phyloP scores from a whole-genome alignment of 2,797 vertebrate species.

The Glossophaga mutica region DNA sequence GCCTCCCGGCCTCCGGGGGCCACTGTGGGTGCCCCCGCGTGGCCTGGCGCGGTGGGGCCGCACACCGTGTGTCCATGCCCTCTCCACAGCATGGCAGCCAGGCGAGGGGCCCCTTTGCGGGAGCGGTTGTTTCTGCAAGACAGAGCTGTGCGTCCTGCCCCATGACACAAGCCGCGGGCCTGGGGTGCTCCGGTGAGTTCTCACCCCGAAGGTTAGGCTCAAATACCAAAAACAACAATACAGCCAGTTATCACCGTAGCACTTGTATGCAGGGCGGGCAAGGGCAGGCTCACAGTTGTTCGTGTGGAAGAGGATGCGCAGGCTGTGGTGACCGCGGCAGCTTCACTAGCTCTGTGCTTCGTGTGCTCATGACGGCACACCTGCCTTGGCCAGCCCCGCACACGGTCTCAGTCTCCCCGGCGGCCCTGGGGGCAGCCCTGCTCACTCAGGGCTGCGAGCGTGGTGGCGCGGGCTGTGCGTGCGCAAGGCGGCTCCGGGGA shows the following conservation, averaged over 20 bases:
- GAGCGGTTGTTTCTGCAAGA: neutral
- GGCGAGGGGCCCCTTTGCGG: neutral
- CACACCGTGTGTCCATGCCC: neutral
- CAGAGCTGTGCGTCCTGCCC: neutral
- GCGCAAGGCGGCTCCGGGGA: neutral
- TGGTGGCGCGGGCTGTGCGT: neutral
- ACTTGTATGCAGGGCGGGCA: neutral
- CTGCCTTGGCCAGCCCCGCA: neutral
- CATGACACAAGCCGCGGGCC: neutral
- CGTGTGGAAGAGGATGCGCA: neutral
- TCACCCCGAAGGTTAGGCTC: neutral
- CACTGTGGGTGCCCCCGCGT: neutral
- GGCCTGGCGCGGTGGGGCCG: neutral
- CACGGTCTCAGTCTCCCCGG: neutral
- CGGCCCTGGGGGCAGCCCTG: neutral
- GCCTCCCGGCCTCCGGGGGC: slow-evolving; percentile 50
- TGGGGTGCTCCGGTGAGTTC: neutral
- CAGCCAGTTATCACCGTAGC: neutral
- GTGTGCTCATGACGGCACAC: neutral
- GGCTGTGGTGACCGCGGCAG: neutral
- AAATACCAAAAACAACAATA: neutral
- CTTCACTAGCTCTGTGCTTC: neutral
- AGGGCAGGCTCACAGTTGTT: neutral
- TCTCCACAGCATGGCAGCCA: neutral
- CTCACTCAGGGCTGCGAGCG: neutral